These are phyloP conservation scores for Wiebesia pumilae DNA, from an alignment of 1,140 invertebrate genomes.

Conservation along the genomic window DNA sequence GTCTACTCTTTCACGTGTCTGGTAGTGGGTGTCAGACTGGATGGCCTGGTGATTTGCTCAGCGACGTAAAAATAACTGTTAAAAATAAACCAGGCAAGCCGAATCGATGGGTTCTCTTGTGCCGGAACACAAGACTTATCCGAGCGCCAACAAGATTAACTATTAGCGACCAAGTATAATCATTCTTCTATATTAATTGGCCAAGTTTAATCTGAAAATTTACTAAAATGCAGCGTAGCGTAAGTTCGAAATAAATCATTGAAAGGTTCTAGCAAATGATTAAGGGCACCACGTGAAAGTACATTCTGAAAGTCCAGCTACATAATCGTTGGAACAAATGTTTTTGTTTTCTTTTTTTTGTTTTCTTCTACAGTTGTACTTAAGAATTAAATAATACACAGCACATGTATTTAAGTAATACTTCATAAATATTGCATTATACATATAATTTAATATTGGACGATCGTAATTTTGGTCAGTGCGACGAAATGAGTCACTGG, in stretches of 20 bases:
- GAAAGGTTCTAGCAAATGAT: neutral
- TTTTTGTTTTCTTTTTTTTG: too few species aligned
- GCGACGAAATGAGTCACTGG: neutral
- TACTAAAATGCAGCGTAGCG: too few species aligned
- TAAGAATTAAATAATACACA: too few species aligned
- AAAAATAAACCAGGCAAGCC: constrained; percentile 36
- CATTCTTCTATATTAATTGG: neutral
- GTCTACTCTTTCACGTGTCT: neutral
- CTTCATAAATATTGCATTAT: too few species aligned
- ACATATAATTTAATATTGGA: neutral
- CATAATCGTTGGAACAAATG: neutral
- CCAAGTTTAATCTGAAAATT: neutral
- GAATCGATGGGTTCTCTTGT: constrained; percentile 33
- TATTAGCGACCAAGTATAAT: neutral
- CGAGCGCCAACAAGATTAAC: neutral
- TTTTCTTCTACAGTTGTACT: too few species aligned
- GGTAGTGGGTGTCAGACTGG: constrained; percentile 22
- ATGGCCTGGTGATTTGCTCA: constrained; percentile 25
- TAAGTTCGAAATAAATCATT: neutral
- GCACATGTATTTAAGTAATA: too few species aligned
- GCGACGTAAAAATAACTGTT: constrained; percentile 31
- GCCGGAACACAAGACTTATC: neutral
- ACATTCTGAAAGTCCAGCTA: neutral
- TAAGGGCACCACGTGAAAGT: neutral
- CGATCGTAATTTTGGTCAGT: neutral